Conservation (phyloP, 2,113 vertebrate genomes). For the Toxotes chatareus region DNA sequence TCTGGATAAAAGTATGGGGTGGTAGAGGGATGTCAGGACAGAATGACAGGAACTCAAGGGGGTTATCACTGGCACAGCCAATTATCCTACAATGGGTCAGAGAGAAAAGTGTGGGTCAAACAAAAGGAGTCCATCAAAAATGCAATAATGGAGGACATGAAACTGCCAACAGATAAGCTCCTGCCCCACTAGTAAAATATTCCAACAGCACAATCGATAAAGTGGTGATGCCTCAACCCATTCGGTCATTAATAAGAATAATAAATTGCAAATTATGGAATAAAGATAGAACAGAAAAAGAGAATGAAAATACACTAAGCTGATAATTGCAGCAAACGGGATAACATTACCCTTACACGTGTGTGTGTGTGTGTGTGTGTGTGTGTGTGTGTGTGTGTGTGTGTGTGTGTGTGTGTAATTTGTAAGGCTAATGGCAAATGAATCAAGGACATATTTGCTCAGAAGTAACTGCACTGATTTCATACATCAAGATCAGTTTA, state of each 20-base stretch:
- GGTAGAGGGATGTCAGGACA: constrained; percentile 69
- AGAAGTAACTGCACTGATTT: background rate
- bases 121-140: constrained; percentile 72
- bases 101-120: constrained; percentile 66
- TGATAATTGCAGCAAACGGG: background rate
- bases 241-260: constrained; percentile 16
- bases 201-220: constrained; percentile 13
- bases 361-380: too few species aligned
- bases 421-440: background rate
- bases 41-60: constrained; percentile 72
- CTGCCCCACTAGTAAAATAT: constrained; percentile 39
- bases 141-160: constrained; percentile 67
- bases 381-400: too few species aligned
- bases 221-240: background rate
- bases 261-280: constrained; percentile 12
- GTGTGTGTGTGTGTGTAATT: too few species aligned
- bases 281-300: background rate
- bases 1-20: constrained; percentile 56
- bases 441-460: background rate
- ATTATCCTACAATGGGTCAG: constrained; percentile 74
- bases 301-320: background rate
- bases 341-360: background rate
- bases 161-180: constrained; percentile 46
- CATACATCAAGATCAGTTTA: background rate
- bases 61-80: constrained; percentile 76